Conservation (phyloP, 2,113 vertebrate species). For the Phaethornis superciliosus region DNA sequence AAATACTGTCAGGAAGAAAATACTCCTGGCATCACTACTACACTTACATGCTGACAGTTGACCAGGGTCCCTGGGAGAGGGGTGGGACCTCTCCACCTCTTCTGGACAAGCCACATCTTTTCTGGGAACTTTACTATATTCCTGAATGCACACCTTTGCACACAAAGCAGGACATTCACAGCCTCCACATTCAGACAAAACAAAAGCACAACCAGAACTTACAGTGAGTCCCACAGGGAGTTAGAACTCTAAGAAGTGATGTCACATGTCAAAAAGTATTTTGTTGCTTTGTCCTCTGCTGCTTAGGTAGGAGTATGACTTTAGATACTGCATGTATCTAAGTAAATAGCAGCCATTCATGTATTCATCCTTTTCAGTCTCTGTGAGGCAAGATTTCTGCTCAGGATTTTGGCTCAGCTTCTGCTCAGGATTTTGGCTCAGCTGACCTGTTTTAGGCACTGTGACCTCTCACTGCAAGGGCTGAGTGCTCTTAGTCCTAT, state of each 20-base stretch:
- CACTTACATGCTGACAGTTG: background rate
- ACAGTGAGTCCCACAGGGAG: background rate
- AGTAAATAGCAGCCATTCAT: background rate
- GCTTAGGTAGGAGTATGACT: background rate
- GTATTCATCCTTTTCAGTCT: background rate
- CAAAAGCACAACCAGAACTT: background rate
- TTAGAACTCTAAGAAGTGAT: background rate
- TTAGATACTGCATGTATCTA: background rate
- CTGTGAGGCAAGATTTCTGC: background rate
- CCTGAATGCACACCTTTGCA: background rate
- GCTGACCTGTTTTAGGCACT: background rate
- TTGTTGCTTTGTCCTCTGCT: background rate
- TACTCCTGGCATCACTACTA: background rate
- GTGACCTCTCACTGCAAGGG: background rate
- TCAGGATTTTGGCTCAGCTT: background rate
- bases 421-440: background rate
- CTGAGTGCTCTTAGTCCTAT: background rate
- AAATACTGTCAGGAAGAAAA: background rate
- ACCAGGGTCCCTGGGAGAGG: background rate
- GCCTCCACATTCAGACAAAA: background rate
- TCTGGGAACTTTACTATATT: background rate
- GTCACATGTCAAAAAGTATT: background rate
- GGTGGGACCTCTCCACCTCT: background rate
- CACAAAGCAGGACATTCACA: background rate
- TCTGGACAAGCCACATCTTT: background rate